Percentiles rank a stretch among this genome's conserved stretches.
Conservation (phyloP, 2,113 vertebrate genomes). For the Ahaetulla prasina region DNA sequence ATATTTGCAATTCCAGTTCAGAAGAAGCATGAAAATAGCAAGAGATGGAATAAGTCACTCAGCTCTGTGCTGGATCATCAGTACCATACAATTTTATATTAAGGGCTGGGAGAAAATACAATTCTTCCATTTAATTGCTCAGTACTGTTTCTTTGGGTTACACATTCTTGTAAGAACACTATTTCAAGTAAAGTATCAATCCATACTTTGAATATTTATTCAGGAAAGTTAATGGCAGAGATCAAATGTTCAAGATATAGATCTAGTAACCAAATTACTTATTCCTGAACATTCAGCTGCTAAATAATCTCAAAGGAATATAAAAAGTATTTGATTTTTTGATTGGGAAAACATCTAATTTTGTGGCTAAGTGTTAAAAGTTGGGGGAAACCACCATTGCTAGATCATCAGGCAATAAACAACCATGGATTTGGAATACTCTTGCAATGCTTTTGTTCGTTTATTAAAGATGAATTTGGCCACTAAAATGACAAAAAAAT, state of each 20-base stretch:
- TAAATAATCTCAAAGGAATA: background rate
- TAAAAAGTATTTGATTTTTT: background rate
- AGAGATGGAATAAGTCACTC: background rate
- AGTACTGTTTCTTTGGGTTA: background rate
- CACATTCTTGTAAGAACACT: background rate
- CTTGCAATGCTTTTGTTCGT: background rate
- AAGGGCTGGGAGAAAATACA: background rate
- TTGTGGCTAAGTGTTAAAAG: background rate
- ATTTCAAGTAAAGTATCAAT: background rate
- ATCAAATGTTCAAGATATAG: background rate
- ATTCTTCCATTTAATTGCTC: background rate
- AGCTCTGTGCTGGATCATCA: background rate
- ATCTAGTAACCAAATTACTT: background rate
- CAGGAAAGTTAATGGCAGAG: background rate
- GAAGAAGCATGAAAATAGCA: background rate
- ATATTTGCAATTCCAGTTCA: background rate
- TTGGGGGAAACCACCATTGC: background rate
- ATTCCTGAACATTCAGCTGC: background rate
- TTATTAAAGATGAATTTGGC: constrained; percentile 17
- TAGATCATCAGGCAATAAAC: background rate
- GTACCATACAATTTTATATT: background rate
- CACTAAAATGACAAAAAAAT: constrained; percentile 10
- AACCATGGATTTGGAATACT: background rate
- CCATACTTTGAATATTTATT: background rate
- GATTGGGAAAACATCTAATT: background rate